Base-by-base conservation (phyloP, 2,888 invertebrate species). In the Drosophila meridionalis region DNA sequence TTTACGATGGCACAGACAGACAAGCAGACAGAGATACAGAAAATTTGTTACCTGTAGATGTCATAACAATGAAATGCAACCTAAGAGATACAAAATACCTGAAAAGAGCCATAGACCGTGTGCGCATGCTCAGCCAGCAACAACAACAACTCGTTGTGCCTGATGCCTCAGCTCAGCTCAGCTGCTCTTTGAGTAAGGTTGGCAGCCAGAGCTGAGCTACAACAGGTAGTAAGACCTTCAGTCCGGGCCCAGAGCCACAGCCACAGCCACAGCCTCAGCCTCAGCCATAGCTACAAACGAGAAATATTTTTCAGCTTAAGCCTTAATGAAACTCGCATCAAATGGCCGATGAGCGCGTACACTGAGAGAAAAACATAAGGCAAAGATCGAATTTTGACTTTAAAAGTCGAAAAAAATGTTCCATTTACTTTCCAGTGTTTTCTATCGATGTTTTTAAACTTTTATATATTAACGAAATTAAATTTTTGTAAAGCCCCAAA, bases 11-110 rank as follows among this genome's bases (percentile, higher is more conserved):
- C 56, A 53, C 61, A 68, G 82, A 71, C 59, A 69, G 50, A 48
- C 38, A 8, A 38, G n/a, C 60, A 40, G 52, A 43, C 38, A 61
- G 65, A 78, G 63, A 73, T 60, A 76, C 68, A 71, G 43, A 82
- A 82, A 84, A 84, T 86, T 86, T 86, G 89, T 90, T 87, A 87
- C 87, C 87, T 87, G 85, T 74, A 86, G 82, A 89, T 87, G 87
- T 90, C 87, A 87, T 87, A 87, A 87, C 87, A 87, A 87, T 87
- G 90, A 87, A 88, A 88, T 86, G 87, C 87, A 88, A 76, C 89
- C 77, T 65, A 79, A 78, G 53, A 80, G 80, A 84, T 84, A 86
- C 89, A 86, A 86, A 86, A 80, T 68, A 58, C 42, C 62, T 45
- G 50, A 47, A 69, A 63, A 66, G 50, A 68, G 56, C 53, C 34